A percentile compares a stretch with the other conserved stretches of the same genome.
Conservation (phyloP, 2,888 invertebrate genomes). For the Linnaemya vulpina region DNA sequence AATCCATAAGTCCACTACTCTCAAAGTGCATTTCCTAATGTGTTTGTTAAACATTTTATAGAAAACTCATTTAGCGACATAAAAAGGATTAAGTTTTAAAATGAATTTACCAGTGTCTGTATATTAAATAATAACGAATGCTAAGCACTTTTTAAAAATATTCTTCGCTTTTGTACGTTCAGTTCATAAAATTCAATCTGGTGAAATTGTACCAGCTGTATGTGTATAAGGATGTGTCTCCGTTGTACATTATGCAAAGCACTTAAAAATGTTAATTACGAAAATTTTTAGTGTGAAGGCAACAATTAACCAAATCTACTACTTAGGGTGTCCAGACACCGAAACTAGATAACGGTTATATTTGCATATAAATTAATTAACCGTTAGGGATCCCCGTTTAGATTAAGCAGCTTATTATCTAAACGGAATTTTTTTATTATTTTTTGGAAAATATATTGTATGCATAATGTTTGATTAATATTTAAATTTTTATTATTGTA, state of each 20-base stretch:
- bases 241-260: conserved; percentile 60
- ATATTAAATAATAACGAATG: conserved; percentile 58
- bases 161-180: conserved; percentile 46
- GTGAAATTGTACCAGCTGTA: conserved; percentile 38
- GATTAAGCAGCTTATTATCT: no score
- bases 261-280: conserved; percentile 71
- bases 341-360: no score
- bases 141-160: conserved; percentile 59
- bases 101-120: not conserved
- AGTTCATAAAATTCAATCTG: conserved; percentile 62
- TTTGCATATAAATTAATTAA: no score
- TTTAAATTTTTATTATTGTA: no score
- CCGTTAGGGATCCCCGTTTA: no score
- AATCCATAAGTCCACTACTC: not conserved
- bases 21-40: not conserved
- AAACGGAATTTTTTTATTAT: no score
- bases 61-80: conserved; percentile 45
- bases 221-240: conserved; percentile 3
- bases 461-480: no score
- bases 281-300: conserved; percentile 68
- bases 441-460: no score
- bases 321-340: no score
- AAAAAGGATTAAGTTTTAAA: conserved; percentile 30
- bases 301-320: conserved; percentile 69
- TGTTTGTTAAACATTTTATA: conserved; percentile 27